These are phyloP conservation scores for Vanessa tameamea DNA, from an alignment of 1,140 invertebrate species.

Conservation along the genomic window DNA sequence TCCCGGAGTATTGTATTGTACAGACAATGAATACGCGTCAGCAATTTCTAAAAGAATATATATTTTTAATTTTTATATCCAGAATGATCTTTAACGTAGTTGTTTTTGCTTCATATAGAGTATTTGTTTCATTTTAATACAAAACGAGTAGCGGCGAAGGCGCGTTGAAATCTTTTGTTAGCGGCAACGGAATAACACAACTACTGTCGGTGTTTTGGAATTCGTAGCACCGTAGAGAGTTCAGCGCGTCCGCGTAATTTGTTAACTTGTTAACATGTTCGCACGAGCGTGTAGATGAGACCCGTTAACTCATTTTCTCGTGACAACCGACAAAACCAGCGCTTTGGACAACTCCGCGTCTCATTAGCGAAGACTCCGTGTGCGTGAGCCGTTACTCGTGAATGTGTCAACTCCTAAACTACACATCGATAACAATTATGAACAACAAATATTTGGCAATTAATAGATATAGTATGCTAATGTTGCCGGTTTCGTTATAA, in stretches of 20 bases:
- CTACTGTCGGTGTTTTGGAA: not conserved
- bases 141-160: not conserved
- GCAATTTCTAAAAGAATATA: no score
- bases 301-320: conserved; percentile 2
- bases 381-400: not conserved
- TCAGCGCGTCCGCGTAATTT: not conserved
- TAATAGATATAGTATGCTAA: not conserved
- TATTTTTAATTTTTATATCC: no score
- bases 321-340: not conserved
- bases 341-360: not conserved
- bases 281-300: conserved; percentile 1
- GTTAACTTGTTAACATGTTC: conserved; percentile 8
- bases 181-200: not conserved
- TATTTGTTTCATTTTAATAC: no score
- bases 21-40: no score
- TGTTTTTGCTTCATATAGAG: no score
- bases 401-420: not conserved
- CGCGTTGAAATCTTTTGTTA: conserved; percentile 31
- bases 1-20: no score
- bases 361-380: not conserved
- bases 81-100: no score
- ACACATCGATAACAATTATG: conserved; percentile 2
- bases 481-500: not conserved
- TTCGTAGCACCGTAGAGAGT: not conserved
- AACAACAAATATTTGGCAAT: conserved; percentile 1